Percentiles rank a stretch among this genome's conserved stretches.
These are phyloP conservation scores for Neomorphus geoffroyi DNA, from an alignment of 2,797 vertebrate species.

Conservation along the genomic window DNA sequence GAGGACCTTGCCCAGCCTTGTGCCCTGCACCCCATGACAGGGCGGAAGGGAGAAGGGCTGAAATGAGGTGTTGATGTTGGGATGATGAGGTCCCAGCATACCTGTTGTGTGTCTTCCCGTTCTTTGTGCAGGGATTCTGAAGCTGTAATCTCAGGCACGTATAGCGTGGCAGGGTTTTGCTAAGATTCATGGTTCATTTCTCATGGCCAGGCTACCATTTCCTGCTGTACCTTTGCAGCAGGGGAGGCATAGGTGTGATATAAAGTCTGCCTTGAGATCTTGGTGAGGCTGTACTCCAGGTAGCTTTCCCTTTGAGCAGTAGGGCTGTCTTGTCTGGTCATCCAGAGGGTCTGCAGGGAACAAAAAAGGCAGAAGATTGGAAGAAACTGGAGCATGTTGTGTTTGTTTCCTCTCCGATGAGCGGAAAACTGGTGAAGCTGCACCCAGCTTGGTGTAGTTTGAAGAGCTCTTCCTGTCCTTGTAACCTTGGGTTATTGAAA, in stretches of 20 bases:
- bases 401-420: background rate
- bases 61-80: background rate
- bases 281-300: background rate
- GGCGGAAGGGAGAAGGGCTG: background rate
- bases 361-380: background rate
- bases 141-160: accelerated
- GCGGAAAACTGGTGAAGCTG: background rate
- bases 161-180: background rate
- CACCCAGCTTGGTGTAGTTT: background rate
- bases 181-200: background rate
- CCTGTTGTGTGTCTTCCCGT: background rate
- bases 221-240: background rate
- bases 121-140: background rate
- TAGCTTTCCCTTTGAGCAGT: background rate
- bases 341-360: background rate
- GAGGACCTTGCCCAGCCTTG: background rate
- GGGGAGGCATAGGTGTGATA: background rate
- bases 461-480: background rate
- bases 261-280: background rate
- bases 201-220: background rate
- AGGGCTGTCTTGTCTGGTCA: slow-evolving; percentile 13
- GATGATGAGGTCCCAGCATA: background rate
- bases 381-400: background rate
- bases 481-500: background rate
- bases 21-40: background rate